phyloP scores from a whole-genome alignment of 2,888 invertebrate species.

The Uloborus plumipes region DNA sequence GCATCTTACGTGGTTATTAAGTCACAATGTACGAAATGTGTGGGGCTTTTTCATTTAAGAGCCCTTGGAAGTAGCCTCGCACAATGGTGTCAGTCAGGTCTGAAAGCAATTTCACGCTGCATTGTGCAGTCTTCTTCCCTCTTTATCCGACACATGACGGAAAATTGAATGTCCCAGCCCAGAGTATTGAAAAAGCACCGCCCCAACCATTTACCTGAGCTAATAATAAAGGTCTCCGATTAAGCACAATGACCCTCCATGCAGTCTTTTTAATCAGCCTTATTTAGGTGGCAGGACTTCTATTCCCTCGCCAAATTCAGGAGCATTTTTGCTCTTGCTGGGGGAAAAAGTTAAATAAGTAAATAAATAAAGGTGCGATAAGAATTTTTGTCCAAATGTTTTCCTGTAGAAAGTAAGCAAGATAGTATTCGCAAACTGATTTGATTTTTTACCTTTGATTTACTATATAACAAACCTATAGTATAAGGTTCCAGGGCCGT shows the following conservation, averaged over 20 bases:
- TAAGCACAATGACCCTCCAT: conserved; percentile 12
- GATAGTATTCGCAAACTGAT: too few relatives aligned
- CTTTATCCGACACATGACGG: too few relatives aligned
- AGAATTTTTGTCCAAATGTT: too few relatives aligned
- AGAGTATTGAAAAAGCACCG: conserved; percentile 10
- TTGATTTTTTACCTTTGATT: too few relatives aligned
- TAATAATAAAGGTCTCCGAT: conserved; percentile 58
- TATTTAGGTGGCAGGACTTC: conserved; percentile 10
- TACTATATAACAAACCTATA: too few relatives aligned
- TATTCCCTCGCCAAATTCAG: not conserved
- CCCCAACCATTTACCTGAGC: conserved; percentile 13
- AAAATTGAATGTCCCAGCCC: conserved; percentile 5
- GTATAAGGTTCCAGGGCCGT: too few relatives aligned
- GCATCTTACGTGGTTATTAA: too few relatives aligned
- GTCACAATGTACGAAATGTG: too few relatives aligned
- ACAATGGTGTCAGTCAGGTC: conserved; percentile 17
- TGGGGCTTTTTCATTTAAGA: too few relatives aligned
- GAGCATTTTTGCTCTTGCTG: not conserved
- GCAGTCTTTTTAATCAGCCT: conserved; percentile 4
- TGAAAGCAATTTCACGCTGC: not conserved
- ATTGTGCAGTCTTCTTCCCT: conserved; percentile 1
- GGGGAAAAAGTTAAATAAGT: too few relatives aligned
- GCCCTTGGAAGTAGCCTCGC: not conserved
- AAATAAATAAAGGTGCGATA: too few relatives aligned
- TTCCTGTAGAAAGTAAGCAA: too few relatives aligned